These are phyloP conservation scores for Cataglyphis altisquamis DNA, from an alignment of 2,888 invertebrate species.

Conservation along the genomic window DNA sequence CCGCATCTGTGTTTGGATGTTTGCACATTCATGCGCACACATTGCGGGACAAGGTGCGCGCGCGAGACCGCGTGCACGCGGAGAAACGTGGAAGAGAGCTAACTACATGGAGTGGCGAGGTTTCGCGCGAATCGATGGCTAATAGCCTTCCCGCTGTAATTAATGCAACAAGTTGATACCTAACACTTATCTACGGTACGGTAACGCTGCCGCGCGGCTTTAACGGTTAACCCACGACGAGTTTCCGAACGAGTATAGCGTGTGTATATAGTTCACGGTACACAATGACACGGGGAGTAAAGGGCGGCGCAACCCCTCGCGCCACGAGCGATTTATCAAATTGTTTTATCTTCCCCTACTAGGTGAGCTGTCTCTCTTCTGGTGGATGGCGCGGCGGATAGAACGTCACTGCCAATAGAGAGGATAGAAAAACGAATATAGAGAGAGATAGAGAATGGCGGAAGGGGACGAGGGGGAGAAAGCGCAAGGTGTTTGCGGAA, in stretches of 20 bases:
- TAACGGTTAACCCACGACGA: conserved; percentile 72
- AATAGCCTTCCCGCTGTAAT: conserved; percentile 85
- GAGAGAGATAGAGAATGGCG: neutral
- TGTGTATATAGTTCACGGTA: conserved; percentile 48
- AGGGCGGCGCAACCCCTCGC: conserved; percentile 57
- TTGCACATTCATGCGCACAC: conserved; percentile 55
- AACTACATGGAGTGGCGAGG: conserved; percentile 78
- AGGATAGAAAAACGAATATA: neutral
- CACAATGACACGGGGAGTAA: conserved; percentile 49
- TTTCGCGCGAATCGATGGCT: conserved; percentile 85
- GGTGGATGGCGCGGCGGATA: conserved; percentile 10
- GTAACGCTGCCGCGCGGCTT: conserved; percentile 67
- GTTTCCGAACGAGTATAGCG: conserved; percentile 68
- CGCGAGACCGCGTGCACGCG: conserved; percentile 16
- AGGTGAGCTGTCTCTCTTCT: neutral
- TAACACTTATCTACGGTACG: conserved; percentile 82
- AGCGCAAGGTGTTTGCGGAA: conserved; percentile 54
- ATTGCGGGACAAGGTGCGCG: conserved; percentile 34
- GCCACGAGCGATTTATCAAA: conserved; percentile 60
- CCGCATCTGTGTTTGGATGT: conserved; percentile 36
- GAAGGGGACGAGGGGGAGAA: neutral
- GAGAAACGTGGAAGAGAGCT: conserved; percentile 75
- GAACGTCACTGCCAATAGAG: conserved; percentile 30
- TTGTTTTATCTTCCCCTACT: conserved; percentile 58
- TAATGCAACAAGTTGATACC: conserved; percentile 86